Base-by-base conservation (phyloP, 1,140 invertebrate species). In the Anoplolepis gracilipes region DNA sequence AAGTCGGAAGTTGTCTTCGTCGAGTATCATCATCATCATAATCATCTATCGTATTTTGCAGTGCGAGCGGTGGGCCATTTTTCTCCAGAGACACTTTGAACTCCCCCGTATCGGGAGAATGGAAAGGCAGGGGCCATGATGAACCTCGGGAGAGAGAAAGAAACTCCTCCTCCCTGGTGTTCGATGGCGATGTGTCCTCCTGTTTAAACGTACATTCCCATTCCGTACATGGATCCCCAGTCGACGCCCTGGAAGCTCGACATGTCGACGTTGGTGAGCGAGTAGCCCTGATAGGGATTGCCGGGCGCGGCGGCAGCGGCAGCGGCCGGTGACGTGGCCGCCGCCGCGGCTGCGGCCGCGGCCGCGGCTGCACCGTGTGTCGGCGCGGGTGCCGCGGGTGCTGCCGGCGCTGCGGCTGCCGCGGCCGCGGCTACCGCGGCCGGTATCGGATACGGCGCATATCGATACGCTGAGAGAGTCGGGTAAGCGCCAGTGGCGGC, bases 131-230 rank as follows among this genome's bases (percentile, higher is more conserved):
- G 4, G 0, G 33, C 6, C 57, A 33, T 33, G 42, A 33, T 53
- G 30, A n/a, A 78, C 19, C 42, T 49, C 28, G 28, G 28, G n/a
- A 53, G 30, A 67, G 42, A n/a, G n/a, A n/a, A n/a, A n/a, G n/a
- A n/a, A n/a, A n/a, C n/a, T n/a, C n/a, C n/a, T n/a, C n/a, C n/a
- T n/a, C n/a, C n/a, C n/a, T n/a, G n/a, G n/a, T n/a, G n/a, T n/a
- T n/a, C n/a, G 53, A 42, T 36, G 33, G 7, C 10, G 10, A 42
- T 16, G 39, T 39, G 13, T 46, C 64, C 30, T 30, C 13, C n/a
- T n/a, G n/a, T 49, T 95, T 97, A 98, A 92, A 98, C 97, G 95
- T 98, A 98, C 97, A 98, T 98, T 92, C 97, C 97, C 96, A 98
- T 97, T 88, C 97, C 97, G 94, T 98, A 98, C 97, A 98, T 97